Evolutionary conservation across 2,888 invertebrate species (phyloP).

Genomic region (Norana najaformis): DNA sequence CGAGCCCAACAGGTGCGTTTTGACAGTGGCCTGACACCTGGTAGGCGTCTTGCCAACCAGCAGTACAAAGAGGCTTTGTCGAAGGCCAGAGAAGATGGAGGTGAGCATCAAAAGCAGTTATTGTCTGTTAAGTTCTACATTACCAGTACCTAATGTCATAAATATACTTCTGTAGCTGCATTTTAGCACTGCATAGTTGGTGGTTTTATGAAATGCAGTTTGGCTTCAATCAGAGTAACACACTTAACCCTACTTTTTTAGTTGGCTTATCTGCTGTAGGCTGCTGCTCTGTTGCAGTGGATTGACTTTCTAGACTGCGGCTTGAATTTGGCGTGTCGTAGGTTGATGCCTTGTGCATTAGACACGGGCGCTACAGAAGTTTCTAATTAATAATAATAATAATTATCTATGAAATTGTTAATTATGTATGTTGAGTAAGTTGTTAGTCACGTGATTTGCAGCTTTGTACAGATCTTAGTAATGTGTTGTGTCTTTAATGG

Average conservation of each 20-base stretch:
- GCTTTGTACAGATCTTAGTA: background rate
- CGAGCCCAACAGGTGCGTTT: slow-evolving; percentile 53
- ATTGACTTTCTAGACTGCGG: too few species aligned
- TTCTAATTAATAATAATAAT: too few species aligned
- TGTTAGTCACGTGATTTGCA: background rate
- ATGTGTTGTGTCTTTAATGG: background rate
- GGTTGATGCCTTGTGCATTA: too few species aligned
- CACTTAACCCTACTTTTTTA: too few species aligned
- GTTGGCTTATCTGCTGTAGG: too few species aligned
- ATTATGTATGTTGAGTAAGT: too few species aligned
- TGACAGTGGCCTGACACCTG: slow-evolving; percentile 72
- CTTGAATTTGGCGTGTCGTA: too few species aligned
- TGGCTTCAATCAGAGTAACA: background rate
- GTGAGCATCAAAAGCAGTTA: background rate
- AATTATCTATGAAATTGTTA: too few species aligned
- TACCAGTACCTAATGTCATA: background rate
- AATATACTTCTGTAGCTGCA: background rate
- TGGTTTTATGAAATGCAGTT: background rate
- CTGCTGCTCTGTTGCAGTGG: too few species aligned
- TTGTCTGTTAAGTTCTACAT: background rate
- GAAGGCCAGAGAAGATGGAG: background rate
- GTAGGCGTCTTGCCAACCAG: slow-evolving; percentile 68
- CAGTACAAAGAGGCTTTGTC: slow-evolving; percentile 47
- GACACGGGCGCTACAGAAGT: too few species aligned
- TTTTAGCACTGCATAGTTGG: background rate